Percentiles rank a stretch among this genome's conserved stretches.
Conservation (phyloP, 37 sponge, comb jelly and placozoan genomes). For the Halisarca cf. caerulea region DNA sequence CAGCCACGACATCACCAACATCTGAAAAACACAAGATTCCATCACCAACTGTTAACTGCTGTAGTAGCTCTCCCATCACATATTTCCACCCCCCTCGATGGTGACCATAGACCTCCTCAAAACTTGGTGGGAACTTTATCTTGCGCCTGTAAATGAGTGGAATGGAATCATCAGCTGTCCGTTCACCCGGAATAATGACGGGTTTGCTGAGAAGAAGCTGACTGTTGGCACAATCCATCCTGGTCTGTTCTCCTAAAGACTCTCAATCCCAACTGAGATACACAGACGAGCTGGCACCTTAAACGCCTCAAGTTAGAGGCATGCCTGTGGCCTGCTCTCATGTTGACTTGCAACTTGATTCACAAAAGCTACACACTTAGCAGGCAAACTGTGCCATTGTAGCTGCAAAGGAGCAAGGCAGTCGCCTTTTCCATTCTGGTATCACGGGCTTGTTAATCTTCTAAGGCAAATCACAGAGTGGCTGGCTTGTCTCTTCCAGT, state of each 20-base stretch:
- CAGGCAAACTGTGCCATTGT: too few relatives aligned
- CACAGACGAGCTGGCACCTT: too few relatives aligned
- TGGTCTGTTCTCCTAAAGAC: too few relatives aligned
- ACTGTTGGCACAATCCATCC: too few relatives aligned
- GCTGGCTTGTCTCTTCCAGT: too few relatives aligned
- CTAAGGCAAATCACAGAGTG: too few relatives aligned
- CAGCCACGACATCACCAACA: conserved; percentile 28
- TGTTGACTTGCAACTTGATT: too few relatives aligned
- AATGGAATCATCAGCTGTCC: neutral
- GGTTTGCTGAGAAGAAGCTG: neutral
- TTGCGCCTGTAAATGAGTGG: conserved; percentile 6
- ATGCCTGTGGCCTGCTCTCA: neutral
- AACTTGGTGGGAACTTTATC: conserved; percentile 35
- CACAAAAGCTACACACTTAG: too few relatives aligned
- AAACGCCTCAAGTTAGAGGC: neutral
- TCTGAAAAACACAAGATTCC: conserved; percentile 47
- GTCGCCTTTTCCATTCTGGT: too few relatives aligned
- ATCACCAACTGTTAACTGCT: conserved; percentile 33
- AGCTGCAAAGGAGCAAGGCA: too few relatives aligned
- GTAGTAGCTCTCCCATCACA: conserved; percentile 14
- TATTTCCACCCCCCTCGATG: conserved; percentile 70
- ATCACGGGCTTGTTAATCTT: too few relatives aligned
- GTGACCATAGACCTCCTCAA: conserved; percentile 37
- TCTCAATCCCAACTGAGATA: too few relatives aligned
- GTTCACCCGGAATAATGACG: neutral